phyloP scores from a whole-genome alignment of 1,140 invertebrate genomes.

The Aphaenogaster rudis region DNA sequence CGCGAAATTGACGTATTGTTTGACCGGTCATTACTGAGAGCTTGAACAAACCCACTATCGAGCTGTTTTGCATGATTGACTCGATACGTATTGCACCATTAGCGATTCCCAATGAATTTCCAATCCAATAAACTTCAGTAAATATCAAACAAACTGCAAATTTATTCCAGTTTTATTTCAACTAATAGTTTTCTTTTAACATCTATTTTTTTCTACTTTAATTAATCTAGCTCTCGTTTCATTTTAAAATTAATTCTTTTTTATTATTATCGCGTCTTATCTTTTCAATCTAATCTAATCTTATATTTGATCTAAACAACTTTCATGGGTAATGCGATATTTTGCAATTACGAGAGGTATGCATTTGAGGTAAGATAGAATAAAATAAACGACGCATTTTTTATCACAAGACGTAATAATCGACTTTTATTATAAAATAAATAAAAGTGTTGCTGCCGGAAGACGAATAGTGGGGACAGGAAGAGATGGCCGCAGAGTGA shows the following conservation, averaged over 20 bases:
- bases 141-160: constrained; percentile 3
- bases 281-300: background rate
- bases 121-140: background rate
- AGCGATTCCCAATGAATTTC: background rate
- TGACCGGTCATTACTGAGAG: constrained; percentile 11
- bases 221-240: constrained; percentile 7
- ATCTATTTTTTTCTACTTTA: background rate
- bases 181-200: background rate
- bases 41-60: background rate
- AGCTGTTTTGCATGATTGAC: constrained; percentile 40
- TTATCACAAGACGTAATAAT: constrained; percentile 84
- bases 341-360: background rate
- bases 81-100: constrained; percentile 29
- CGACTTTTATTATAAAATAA: constrained; percentile 86
- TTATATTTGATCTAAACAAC: background rate
- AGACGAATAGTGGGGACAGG: constrained; percentile 63
- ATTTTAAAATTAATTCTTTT: background rate
- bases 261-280: background rate
- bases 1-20: constrained; percentile 38
- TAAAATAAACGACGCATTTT: constrained; percentile 51
- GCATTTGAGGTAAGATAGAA: background rate
- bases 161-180: background rate
- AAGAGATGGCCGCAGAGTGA: constrained; percentile 66
- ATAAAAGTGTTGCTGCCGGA: constrained; percentile 82
- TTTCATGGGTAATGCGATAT: background rate